Conservation (phyloP, 2,113 vertebrate genomes). For the Hemiprocne comata region DNA sequence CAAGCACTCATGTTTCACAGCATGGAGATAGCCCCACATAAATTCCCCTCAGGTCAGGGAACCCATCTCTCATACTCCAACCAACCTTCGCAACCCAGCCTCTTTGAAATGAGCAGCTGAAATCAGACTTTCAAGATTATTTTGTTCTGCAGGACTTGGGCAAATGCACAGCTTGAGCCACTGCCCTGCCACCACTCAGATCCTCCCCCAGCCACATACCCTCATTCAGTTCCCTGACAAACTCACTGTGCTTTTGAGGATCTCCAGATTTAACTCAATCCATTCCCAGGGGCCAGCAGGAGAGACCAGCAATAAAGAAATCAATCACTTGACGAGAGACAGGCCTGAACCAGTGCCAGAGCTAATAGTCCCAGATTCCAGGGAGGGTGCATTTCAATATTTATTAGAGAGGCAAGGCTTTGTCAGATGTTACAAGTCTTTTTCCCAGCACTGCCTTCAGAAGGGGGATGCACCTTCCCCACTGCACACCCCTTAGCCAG, state of each 20-base stretch:
- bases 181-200: rapidly evolving
- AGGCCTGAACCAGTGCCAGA: background rate
- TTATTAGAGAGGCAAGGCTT: background rate
- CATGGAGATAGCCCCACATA: background rate
- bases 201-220: background rate
- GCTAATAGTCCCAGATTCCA: background rate
- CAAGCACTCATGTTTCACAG: background rate
- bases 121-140: too few relatives aligned
- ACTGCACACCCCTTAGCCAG: too few relatives aligned
- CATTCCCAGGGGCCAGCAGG: background rate
- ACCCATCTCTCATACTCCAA: background rate
- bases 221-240: background rate
- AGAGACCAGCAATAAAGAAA: background rate
- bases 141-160: too few relatives aligned
- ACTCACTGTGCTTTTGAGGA: background rate
- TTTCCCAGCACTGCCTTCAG: background rate
- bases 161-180: too few relatives aligned
- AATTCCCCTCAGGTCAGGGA: background rate
- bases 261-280: background rate
- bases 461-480: background rate
- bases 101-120: too few relatives aligned
- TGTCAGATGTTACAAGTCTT: background rate
- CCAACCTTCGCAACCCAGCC: too few relatives aligned
- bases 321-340: background rate
- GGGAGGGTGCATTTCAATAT: background rate